Evolutionary conservation across 2,888 invertebrate species (phyloP), one percentile per base, ranked within the genome.

Genomic region (Nomada flava): DNA sequence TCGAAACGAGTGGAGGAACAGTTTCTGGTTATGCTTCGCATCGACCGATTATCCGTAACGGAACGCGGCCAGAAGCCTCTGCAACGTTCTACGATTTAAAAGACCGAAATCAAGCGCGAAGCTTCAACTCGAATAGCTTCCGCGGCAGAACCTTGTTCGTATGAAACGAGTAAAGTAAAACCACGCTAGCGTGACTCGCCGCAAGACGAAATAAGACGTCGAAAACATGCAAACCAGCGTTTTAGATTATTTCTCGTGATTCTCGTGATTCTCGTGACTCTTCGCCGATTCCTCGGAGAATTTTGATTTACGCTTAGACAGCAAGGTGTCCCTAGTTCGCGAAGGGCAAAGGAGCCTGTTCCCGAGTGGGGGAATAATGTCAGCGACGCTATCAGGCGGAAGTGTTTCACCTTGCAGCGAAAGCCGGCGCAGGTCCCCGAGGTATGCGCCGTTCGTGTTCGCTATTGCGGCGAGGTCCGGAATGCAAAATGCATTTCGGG

Each of bases 401-500:
- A 78, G 75, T 52, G 42, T 79, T 84, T 83, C 82, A 85, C 83
- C 74, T 77, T 70, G 74, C 85, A 73, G 73, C 72, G 71, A 84
- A 86, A 81, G 70, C 83, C 42, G 53, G 62, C 42, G 50, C 76
- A 69, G 64, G 76, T 82, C 85, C 76, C 67, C 52, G 70, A 67
- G 79, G 76, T 80, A 85, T 84, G 83, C 73, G 60, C 57, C 55
- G 74, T 47, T 68, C 52, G 67, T 55, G 75, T 50, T 67, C 62
- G 70, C 59, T 70, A 62, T 64, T 78, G 71, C 78, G 80, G 29
- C 70, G 71, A 84, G 74, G 76, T 69, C 73, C 79, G 89, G 90
- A 91, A 91, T 91, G 89, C 86, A 88, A 90, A 90, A 90, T 89
- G 84, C 81, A 82, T 78, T 79, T 81, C 88, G 82, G 89, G 90